Evolutionary conservation across 1,140 invertebrate genomes (phyloP), one percentile per base, ranked within the genome.

Genomic region (Bemisia tabaci): DNA sequence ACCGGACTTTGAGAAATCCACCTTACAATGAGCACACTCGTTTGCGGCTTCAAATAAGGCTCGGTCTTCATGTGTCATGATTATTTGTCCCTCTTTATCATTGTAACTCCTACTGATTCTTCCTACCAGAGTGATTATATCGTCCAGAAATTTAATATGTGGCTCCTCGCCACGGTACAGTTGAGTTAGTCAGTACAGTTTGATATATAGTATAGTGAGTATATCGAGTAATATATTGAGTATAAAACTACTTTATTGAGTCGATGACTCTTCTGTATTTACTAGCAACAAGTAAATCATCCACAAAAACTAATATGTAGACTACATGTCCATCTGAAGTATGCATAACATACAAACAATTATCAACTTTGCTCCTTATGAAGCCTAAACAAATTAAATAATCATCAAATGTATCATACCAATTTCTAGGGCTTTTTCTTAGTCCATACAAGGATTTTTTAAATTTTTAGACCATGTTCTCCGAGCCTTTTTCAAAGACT

Each of bases 341-440:
- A n/a, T 25, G 1, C 26, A 12, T 25, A 65, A n/a, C 1, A 62
- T 70, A 71, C 1, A 70, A 12, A 62, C 70, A 70, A 25, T 63
- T 60, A 62, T 70, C 66, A 9, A 63, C 17, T 21, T 61, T n/a
- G 11, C 26, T 66, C 22, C 63, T 64, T n/a, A 5, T n/a, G 23
- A 68, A 63, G 33, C 64, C 68, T 33, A 69, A 39, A 1, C 17
- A 21, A 59, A 26, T n/a, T 1, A 71, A 26, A 48, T 17, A 22
- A 9, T 62, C 23, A 24, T 68, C 26, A 11, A 71, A 33, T 23
- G 64, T 66, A 11, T 24, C 59, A 60, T 75, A 65, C 74, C 74
- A 76, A 25, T 64, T 24, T 23, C 70, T 27, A 26, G 72, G 70
- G 12, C 73, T 69, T 65, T 75, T 71, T 65, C 25, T 25, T 26